Conservation (phyloP, 2,797 vertebrate genomes). For the Spinibarbus caldwelli region DNA sequence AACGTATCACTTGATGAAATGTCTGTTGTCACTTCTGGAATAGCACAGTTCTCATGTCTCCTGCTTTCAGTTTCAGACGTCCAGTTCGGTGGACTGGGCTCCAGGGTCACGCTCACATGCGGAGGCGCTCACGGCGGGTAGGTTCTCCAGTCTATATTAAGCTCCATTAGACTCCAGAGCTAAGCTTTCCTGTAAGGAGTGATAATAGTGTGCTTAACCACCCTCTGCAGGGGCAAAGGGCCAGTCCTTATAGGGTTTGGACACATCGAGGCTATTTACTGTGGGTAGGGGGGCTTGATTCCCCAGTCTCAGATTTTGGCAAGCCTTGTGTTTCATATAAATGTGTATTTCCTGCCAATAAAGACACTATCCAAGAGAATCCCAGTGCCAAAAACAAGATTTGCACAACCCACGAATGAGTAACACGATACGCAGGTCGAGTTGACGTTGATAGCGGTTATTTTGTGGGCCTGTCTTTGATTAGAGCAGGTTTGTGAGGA, state of each 20-base stretch:
- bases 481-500: slow-evolving; percentile 10
- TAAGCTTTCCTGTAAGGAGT: slow-evolving; percentile 55
- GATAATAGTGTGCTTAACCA: slow-evolving; percentile 51
- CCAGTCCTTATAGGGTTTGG: slow-evolving; percentile 43
- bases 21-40: slow-evolving; percentile 5
- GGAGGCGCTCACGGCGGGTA: slow-evolving; percentile 72
- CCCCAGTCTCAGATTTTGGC: slow-evolving; percentile 47
- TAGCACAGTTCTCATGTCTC: slow-evolving; percentile 13
- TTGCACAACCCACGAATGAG: slow-evolving; percentile 29
- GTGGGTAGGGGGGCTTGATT: slow-evolving; percentile 16
- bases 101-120: slow-evolving; percentile 78
- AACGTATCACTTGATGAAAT: neutral
- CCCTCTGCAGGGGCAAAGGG: slow-evolving; percentile 24
- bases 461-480: slow-evolving; percentile 29
- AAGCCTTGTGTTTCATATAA: slow-evolving; percentile 12
- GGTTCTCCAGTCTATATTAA: slow-evolving; percentile 47
- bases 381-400: slow-evolving; percentile 43
- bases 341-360: slow-evolving; percentile 44
- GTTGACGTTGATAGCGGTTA: slow-evolving; percentile 1
- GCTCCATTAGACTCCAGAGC: slow-evolving; percentile 29
- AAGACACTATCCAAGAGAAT: slow-evolving; percentile 26
- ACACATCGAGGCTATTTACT: slow-evolving; percentile 53
- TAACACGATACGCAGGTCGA: neutral
- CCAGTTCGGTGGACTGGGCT: slow-evolving; percentile 75
- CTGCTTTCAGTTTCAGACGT: slow-evolving; percentile 75